Conservation (phyloP, 2,888 invertebrate species). For the Ischnura elegans region DNA sequence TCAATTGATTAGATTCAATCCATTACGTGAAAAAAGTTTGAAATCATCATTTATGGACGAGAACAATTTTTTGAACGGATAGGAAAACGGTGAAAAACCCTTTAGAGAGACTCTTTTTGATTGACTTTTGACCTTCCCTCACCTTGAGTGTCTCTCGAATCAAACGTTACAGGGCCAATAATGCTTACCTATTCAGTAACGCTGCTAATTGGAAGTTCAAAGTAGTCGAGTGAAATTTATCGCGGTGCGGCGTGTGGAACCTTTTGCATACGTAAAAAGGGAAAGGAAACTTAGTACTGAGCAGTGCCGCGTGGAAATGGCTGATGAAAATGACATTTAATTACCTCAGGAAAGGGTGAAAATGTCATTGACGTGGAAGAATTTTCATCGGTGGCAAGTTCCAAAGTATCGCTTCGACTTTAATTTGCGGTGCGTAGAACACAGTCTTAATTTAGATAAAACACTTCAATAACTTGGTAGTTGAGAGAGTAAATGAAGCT, state of each 20-base stretch:
- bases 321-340: neutral
- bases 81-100: too few species aligned
- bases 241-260: neutral
- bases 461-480: neutral
- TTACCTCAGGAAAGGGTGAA: neutral
- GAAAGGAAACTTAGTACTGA: neutral
- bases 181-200: neutral
- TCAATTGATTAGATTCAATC: too few species aligned
- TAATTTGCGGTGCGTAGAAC: neutral
- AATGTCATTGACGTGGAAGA: neutral
- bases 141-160: neutral
- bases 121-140: too few species aligned
- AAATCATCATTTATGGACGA: too few species aligned
- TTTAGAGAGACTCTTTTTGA: too few species aligned
- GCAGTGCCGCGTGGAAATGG: neutral
- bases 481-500: neutral
- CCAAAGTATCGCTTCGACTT: neutral
- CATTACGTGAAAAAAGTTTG: too few species aligned
- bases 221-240: neutral
- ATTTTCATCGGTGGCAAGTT: neutral
- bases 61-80: too few species aligned
- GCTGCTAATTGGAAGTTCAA: neutral
- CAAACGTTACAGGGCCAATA: neutral
- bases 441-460: neutral
- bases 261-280: neutral